Base-by-base conservation (phyloP, 37 sponge, comb jelly and placozoan species). In the Amphimedon queenslandica region DNA sequence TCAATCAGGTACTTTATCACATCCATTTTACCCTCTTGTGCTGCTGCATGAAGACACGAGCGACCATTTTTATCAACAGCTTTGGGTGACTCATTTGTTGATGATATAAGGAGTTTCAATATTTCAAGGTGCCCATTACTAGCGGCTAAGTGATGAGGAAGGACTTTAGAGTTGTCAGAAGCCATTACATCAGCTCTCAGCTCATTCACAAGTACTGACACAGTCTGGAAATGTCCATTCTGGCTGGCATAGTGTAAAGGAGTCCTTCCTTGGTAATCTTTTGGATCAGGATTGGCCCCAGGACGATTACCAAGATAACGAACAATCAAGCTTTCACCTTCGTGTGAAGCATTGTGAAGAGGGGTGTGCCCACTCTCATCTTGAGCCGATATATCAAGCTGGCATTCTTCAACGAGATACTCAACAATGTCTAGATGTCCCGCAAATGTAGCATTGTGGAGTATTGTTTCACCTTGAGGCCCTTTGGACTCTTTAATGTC, bases 221-320 rank as follows among this genome's bases (percentile, higher is more conserved):
- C 75, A 5, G 40, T 37, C 21, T 31, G 42, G 24, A 33, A 56
- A 21, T 78, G 77, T 1, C 71, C 77, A 42, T 83, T 21, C 37
- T 83, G 84, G 55, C 72, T 69, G 2, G 84, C 84, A 37, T 33
- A 32, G 65, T 79, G 80, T 5, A 79, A 43, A 39, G 80, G 80
- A 11, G 25, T 58, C 25, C 80, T 28, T 4, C 53, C 61, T 18
- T 79, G 28, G 42, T 58, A 69, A 40, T 79, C 80, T 40, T 60
- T 63, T 40, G 10, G 25, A 30, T 57, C 36, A 1, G 25, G 11
- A 58, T 69, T 37, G 34, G 39, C 38, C 1, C 67, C 74, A 25
- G 60, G 70, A 39, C 63, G 73, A 40, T 41, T n/a, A 29, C 40
- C 66, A 10, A 80, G 67, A 33, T 72, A 80, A 36, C 42, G 20